Conservation (phyloP, 2,888 invertebrate genomes). For the Augiades crinisus region DNA sequence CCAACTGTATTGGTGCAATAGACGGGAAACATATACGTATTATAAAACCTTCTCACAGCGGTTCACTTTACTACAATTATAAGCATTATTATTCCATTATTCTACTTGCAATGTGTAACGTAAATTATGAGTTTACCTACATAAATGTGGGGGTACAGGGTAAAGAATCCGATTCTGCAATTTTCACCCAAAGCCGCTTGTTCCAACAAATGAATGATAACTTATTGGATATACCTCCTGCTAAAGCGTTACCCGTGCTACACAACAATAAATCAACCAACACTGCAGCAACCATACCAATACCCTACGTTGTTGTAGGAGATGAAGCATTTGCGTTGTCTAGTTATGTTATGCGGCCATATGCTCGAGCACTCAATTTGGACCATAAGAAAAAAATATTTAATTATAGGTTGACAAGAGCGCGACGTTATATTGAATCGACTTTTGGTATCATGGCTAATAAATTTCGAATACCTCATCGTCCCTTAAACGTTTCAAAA, state of each 20-base stretch:
- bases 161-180: constrained; percentile 34
- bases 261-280: constrained; percentile 27
- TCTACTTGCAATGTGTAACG: constrained; percentile 33
- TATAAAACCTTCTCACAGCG: constrained; percentile 35
- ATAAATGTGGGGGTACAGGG: constrained; percentile 31
- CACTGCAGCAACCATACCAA: constrained; percentile 31
- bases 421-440: constrained; percentile 35
- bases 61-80: constrained; percentile 35
- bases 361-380: constrained; percentile 32
- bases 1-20: no score
- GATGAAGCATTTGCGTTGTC: constrained; percentile 11
- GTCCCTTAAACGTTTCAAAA: no score
- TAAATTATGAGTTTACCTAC: constrained; percentile 35
- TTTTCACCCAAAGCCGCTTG: constrained; percentile 33
- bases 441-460: no score
- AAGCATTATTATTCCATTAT: constrained; percentile 35
- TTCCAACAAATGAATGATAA: constrained; percentile 31
- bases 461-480: no score
- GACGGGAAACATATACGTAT: no score
- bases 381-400: constrained; percentile 33
- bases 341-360: constrained; percentile 34
- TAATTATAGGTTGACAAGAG: constrained; percentile 19
- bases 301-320: constrained; percentile 24
- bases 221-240: constrained; percentile 33
- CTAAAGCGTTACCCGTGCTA: constrained; percentile 26